Evolutionary conservation across 2,113 vertebrate species (phyloP), one percentile per base, ranked within the genome.

Genomic region (Callorhinus ursinus): DNA sequence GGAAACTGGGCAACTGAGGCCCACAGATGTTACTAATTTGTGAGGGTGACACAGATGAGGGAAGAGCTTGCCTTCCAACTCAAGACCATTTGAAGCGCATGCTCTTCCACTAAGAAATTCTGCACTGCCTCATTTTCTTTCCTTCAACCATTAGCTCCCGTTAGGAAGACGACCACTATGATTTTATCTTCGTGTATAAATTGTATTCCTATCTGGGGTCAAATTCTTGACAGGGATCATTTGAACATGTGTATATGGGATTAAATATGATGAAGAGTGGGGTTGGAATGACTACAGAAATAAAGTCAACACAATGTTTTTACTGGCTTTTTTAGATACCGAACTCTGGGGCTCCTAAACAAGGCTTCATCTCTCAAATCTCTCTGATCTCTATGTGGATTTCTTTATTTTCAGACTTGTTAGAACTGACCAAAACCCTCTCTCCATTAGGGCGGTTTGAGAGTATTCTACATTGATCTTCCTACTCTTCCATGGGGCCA

Each of bases 381-480:
- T 92, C 24, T 93, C 76, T 88, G 12, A 80, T 74, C 28, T 93
- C 14, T 49, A 26, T 49, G 39, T 94, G 61, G 67, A 79, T 79
- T 95, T 88, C 69, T 69, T 79, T 84, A 69, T 91, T 26, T 94
- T 93, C 72, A 65, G 82, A 46, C 22, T 94, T 90, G 22, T 83
- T 86, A 11, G 31, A 95, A 55, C 24, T 67, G 79, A 65, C 5
- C 82, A 65, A 90, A 95, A 67, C 42, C 9, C 5, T 53, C 4
- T 93, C 84, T 96, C 53, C 59, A 28, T 69, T 90, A 49, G 15
- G 46, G 12, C 51, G 83, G n/a, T 83, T 74, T 77, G 24, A 79
- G 77, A 59, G 59, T 85, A 95, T 95, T 95, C 36, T 79, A 69
- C n/a, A 89, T 91, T 93, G 93, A 89, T 91, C 42, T 61, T 80